Conservation (phyloP, 2,113 vertebrate genomes). For the Montifringilla adamsi region DNA sequence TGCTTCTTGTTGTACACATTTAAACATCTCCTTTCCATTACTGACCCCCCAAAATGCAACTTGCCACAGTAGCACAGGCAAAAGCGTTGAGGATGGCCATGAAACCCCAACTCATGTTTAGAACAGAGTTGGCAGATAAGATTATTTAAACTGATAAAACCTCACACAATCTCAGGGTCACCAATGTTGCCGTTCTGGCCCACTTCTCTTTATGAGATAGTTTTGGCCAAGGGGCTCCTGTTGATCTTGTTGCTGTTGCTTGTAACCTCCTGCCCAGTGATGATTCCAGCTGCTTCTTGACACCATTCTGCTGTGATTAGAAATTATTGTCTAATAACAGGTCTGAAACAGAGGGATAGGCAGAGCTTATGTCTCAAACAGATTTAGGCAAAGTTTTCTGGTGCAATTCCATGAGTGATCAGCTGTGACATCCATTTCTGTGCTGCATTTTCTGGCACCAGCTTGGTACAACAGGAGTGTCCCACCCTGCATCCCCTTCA, state of each 20-base stretch:
- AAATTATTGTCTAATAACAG: background rate
- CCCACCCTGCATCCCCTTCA: background rate
- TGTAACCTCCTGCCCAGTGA: background rate
- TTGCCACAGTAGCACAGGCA: constrained; percentile 11
- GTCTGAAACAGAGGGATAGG: background rate
- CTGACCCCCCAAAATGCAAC: background rate
- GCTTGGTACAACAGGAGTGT: background rate
- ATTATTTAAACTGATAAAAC: constrained; percentile 31
- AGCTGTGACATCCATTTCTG: background rate
- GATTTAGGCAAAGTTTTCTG: background rate
- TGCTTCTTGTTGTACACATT: background rate
- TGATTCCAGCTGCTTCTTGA: background rate
- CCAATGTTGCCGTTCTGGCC: background rate
- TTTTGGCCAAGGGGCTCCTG: background rate
- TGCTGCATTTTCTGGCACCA: background rate
- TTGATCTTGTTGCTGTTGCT: background rate
- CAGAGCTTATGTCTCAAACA: background rate
- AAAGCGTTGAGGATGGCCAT: background rate
- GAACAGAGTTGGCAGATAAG: background rate
- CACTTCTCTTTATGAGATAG: background rate
- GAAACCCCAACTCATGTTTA: constrained; percentile 1
- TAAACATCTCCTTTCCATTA: constrained; percentile 13
- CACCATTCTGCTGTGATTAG: background rate
- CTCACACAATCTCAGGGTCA: background rate
- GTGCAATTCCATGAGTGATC: background rate